Conservation (phyloP, 2,797 vertebrate genomes). For the Gephyroberyx darwinii region DNA sequence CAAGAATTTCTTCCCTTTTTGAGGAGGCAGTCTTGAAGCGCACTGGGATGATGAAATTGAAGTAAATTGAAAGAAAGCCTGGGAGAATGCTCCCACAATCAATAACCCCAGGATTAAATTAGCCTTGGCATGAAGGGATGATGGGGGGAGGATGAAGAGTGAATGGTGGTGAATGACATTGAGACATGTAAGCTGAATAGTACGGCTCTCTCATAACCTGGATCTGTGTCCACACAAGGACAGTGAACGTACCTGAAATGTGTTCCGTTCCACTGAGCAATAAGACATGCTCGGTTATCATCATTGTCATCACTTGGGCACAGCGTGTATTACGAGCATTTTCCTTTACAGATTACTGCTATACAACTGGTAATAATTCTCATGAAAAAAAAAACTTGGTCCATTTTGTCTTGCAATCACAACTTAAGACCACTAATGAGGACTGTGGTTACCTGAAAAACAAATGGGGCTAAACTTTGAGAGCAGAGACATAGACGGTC, state of each 20-base stretch:
- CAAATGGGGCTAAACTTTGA: conserved; percentile 13
- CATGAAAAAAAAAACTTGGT: not conserved
- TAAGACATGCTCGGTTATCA: conserved; percentile 26
- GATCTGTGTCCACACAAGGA: conserved; percentile 64
- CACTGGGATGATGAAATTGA: conserved; percentile 79
- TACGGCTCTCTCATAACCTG: conserved; percentile 65
- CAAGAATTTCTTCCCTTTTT: conserved; percentile 80
- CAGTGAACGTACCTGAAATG: conserved; percentile 63
- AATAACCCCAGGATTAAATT: conserved; percentile 83
- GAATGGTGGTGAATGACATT: conserved; percentile 79
- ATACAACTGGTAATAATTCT: conserved; percentile 13
- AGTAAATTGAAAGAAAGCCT: conserved; percentile 85
- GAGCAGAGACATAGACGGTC: conserved; percentile 3
- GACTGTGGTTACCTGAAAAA: conserved; percentile 4
- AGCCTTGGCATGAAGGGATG: conserved; percentile 80
- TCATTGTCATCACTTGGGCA: conserved; percentile 44
- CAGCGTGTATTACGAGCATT: conserved; percentile 38
- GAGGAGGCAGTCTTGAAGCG: conserved; percentile 75
- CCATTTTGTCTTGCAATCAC: not conserved
- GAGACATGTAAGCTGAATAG: conserved; percentile 80
- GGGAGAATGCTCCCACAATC: conserved; percentile 80
- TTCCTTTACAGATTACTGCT: conserved; percentile 37
- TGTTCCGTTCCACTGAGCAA: conserved; percentile 54
- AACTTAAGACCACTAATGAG: not conserved
- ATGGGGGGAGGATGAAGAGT: conserved; percentile 77